These are phyloP conservation scores for Plecotus auritus DNA, from an alignment of 2,113 vertebrate species.

Conservation along the genomic window DNA sequence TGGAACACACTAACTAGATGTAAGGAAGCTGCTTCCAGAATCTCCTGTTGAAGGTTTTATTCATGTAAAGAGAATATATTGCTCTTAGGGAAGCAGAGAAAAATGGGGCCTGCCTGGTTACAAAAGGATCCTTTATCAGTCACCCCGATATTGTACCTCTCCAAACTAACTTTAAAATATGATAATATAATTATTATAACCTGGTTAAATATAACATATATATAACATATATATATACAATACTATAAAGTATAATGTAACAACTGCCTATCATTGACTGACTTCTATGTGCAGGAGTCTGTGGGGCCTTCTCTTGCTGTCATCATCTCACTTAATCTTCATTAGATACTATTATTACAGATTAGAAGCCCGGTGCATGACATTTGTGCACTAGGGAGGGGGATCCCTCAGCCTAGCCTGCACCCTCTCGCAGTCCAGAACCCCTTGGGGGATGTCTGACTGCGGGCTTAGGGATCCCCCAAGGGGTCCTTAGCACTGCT, in stretches of 20 bases:
- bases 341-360: background rate
- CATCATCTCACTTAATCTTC: background rate
- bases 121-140: background rate
- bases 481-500: too few relatives aligned
- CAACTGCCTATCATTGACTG: accelerated
- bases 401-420: too few relatives aligned
- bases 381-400: too few relatives aligned
- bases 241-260: background rate
- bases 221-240: background rate
- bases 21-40: background rate
- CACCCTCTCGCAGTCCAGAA: too few relatives aligned
- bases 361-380: background rate
- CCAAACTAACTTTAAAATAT: background rate
- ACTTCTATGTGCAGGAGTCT: background rate
- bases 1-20: background rate
- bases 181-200: background rate
- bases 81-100: background rate
- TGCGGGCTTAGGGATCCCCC: too few relatives aligned
- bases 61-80: background rate
- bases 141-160: background rate
- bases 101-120: background rate
- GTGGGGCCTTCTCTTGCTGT: background rate
- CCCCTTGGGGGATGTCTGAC: too few relatives aligned
- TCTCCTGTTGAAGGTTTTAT: background rate
- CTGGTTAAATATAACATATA: background rate